Percentiles rank a stretch among this genome's conserved stretches.
These are phyloP conservation scores for Cylloceria caligata DNA, from an alignment of 2,888 invertebrate species.

Conservation along the genomic window DNA sequence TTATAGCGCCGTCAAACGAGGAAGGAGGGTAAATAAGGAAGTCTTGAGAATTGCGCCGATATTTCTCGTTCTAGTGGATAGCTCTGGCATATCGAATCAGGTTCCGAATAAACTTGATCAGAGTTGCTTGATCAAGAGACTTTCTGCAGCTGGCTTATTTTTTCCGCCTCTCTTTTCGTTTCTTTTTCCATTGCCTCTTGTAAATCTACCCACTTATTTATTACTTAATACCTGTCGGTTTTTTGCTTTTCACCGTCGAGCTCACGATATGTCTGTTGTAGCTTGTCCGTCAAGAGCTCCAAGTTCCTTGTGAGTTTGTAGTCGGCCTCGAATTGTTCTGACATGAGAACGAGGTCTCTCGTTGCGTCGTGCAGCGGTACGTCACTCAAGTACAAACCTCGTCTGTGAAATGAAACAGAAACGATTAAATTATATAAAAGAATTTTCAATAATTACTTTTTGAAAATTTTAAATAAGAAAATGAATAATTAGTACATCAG, in stretches of 20 bases:
- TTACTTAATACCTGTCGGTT: conserved; percentile 91
- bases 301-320: conserved; percentile 97
- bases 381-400: conserved; percentile 96
- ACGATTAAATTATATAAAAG: not conserved
- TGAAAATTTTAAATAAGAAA: not conserved
- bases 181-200: conserved; percentile 6
- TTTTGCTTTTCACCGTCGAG: conserved; percentile 97
- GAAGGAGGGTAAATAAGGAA: conserved; percentile 33
- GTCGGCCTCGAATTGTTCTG: conserved; percentile 98
- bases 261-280: conserved; percentile 97
- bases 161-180: no score
- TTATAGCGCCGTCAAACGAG: not conserved
- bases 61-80: conserved; percentile 17
- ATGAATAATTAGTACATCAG: not conserved
- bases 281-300: conserved; percentile 96
- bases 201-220: conserved; percentile 29
- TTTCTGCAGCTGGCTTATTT: conserved; percentile 35
- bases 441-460: not conserved
- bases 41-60: not conserved
- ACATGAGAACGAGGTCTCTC: conserved; percentile 96
- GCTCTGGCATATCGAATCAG: conserved; percentile 39
- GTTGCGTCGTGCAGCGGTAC: conserved; percentile 98
- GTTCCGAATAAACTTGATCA: conserved; percentile 53
- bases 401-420: conserved; percentile 85
- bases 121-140: conserved; percentile 49